Percentiles rank a stretch among this genome's conserved stretches.
These are phyloP conservation scores for Sminthopsis crassicaudata DNA, from an alignment of 2,113 vertebrate genomes.

Conservation along the genomic window DNA sequence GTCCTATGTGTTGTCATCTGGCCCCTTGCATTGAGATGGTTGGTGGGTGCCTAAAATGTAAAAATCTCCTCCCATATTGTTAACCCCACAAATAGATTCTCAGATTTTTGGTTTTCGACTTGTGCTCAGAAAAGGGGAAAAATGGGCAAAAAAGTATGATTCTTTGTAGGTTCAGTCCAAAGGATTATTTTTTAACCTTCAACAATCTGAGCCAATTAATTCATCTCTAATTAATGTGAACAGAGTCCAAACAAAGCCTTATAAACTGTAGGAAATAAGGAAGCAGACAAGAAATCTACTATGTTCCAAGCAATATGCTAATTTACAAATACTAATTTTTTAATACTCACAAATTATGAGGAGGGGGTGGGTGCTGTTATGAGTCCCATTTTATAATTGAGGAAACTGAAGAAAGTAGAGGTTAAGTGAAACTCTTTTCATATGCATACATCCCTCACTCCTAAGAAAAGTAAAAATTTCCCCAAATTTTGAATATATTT, in stretches of 20 bases:
- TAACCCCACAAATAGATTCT: not conserved
- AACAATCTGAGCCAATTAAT: not conserved
- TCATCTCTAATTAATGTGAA: not conserved
- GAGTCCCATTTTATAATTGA: not conserved
- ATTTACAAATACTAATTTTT: not conserved
- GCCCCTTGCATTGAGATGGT: not conserved
- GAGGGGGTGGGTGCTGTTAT: not conserved
- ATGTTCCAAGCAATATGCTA: not conserved
- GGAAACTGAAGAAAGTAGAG: not conserved
- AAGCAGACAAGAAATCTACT: not conserved
- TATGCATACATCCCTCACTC: not conserved
- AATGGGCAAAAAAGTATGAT: not conserved
- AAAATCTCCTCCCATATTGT: not conserved
- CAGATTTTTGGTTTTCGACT: not conserved
- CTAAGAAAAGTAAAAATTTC: not conserved
- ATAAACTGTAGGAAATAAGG: not conserved
- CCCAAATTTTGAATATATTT: not conserved
- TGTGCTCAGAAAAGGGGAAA: not conserved
- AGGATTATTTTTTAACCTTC: not conserved
- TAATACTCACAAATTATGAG: not conserved
- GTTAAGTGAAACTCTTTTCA: not conserved
- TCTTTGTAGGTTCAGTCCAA: not conserved
- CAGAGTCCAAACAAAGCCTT: not conserved
- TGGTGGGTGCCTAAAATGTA: not conserved
- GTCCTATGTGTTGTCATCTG: not conserved